Conservation (phyloP, 2,888 invertebrate genomes). For the Euplexia lucipara region DNA sequence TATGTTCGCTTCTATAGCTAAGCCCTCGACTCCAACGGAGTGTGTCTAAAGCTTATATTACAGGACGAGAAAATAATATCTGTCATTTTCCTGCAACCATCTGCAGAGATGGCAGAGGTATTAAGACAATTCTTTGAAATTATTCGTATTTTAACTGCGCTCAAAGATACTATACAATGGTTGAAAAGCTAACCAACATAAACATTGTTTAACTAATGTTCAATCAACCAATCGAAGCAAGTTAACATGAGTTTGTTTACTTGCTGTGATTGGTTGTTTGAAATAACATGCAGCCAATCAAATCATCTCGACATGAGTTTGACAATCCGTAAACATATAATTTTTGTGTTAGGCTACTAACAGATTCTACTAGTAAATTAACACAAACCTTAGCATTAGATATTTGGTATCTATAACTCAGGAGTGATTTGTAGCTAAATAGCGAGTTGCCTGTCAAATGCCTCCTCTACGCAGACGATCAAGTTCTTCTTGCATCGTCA, state of each 20-base stretch:
- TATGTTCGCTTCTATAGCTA: background rate
- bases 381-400: background rate
- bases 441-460: no score
- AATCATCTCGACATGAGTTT: background rate
- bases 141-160: no score
- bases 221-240: no score
- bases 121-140: no score
- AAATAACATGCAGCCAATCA: background rate
- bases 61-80: background rate
- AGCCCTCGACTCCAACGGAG: background rate
- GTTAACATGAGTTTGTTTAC: no score
- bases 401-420: no score
- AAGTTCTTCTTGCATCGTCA: no score
- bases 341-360: background rate
- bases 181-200: no score
- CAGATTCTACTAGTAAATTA: background rate
- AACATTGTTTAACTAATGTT: no score
- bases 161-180: no score
- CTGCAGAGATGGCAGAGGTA: background rate
- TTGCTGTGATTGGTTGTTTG: background rate
- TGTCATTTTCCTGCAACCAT: background rate
- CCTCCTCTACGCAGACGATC: no score
- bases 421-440: no score
- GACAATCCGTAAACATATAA: background rate
- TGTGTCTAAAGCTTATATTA: constrained; percentile 1